Evolutionary conservation across 2,888 invertebrate genomes (phyloP), one percentile per base, ranked within the genome.

Genomic region (Nomada fabriciana): DNA sequence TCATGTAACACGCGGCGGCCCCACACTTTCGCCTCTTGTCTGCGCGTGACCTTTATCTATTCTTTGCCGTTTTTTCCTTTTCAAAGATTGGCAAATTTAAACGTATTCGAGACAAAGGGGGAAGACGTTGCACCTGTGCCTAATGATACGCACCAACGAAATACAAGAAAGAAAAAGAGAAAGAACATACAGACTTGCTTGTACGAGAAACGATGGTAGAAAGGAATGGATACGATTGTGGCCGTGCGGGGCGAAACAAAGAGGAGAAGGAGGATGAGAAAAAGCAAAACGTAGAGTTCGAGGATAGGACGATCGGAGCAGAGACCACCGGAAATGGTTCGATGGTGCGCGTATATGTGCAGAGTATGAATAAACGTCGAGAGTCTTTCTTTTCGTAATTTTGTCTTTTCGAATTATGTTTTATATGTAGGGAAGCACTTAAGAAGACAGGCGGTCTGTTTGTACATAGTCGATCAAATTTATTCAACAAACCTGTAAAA

Each of bases 381-480:
- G 72, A 83, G 64, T 70, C 74, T 85, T 83, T 76, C 69, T 84
- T 76, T 65, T 77, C 20, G 20, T 47, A 67, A 63, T 68, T 53
- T 83, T 76, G 59, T 80, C 80, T 67, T 59, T 68, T 75, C 68
- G 23, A 60, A 83, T 73, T 77, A 73, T 55, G 71, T 78, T 85
- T 77, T 71, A 61, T 65, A 70, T 64, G 65, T 47, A 63, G 61
- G 47, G 43, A 59, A 63, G 23, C 70, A 76, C 59, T 50, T 18
- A 53, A 63, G 43, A n/a, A 68, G 52, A 68, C 55, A 76, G 82
- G 72, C 76, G 83, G 81, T 88, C 80, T 75, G 67, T 82, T 82
- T 88, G 88, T 89, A 88, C 81, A 89, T 84, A 86, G 82, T 80
- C 86, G 76, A 80, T 80, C 59, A 69, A 72, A 82, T 13, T 55